Base-by-base conservation (phyloP, 2,888 invertebrate genomes). In the Tromatobia lineatoria region DNA sequence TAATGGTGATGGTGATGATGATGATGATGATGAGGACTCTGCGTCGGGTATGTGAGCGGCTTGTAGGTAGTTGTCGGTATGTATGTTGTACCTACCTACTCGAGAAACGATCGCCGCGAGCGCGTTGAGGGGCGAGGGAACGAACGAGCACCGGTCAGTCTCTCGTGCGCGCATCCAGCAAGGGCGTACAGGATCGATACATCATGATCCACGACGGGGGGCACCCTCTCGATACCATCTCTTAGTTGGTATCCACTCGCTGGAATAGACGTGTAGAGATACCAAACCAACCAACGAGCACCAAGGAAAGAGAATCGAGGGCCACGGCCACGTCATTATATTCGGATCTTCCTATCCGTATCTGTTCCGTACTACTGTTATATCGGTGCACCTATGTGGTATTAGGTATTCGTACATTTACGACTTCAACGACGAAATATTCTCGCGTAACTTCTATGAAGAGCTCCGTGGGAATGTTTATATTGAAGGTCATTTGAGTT, bases 111-210 rank as follows among this genome's bases (percentile, higher is more conserved):
- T 79, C 79, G 54, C 15, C 15, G 2, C 8, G 59, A 67, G 52
- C 80, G 69, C 69, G 78, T 59, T 61, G 82, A 87, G 87, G 91
- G 92, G 91, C 89, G 91, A 92, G 90, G 89, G 87, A 66, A 52
- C 75, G 34, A 59, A 61, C 75, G 71, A 64, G 80, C 73, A 81
- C 80, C 75, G 83, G 83, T 81, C 80, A 84, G 83, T 84, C 84
- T 84, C 85, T 82, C 82, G 82, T 76, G 50, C 64, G 85, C 83
- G 82, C 86, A 81, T 87, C 79, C 87, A 86, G 85, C 91, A 92
- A 91, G 90, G 89, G 90, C 90, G 90, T 91, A 90, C 90, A 88
- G 90, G 90, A 92, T 92, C 93, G 93, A 93, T 93, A 92, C 92
- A 92, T 93, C 93, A 93, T 91, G 90, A 87, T 70, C 90, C 88